A percentile compares a stretch with the other conserved stretches of the same genome.
phyloP scores from a whole-genome alignment of 2,888 invertebrate species.

The Sicus ferrugineus region DNA sequence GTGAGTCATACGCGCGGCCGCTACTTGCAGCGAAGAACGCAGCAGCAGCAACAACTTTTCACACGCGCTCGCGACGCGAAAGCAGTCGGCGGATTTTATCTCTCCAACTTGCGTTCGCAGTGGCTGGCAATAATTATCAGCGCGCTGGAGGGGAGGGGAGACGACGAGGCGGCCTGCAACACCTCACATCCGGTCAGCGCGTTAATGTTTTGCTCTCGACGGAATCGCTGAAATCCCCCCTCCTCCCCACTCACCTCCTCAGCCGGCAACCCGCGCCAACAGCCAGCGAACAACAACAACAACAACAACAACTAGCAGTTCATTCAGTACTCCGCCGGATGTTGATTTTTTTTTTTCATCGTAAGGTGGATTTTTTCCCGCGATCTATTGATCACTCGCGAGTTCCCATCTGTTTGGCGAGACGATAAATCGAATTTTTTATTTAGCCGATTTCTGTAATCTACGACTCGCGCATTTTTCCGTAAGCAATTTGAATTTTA shows the following conservation, averaged over 20 bases:
- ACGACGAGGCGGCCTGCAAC: conserved; percentile 34
- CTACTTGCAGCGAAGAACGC: neutral
- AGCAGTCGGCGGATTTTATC: conserved; percentile 22
- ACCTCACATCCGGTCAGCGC: conserved; percentile 59
- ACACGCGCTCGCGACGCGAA: conserved; percentile 7
- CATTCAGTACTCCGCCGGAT: conserved; percentile 37
- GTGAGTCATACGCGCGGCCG: neutral
- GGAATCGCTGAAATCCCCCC: conserved; percentile 31
- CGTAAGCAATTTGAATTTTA: too few relatives aligned
- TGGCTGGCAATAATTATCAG: conserved; percentile 33
- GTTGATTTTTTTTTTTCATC: conserved; percentile 32
- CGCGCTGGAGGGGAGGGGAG: conserved; percentile 22
- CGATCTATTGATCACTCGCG: conserved; percentile 46
- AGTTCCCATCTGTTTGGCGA: conserved; percentile 28
- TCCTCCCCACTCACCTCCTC: conserved; percentile 10
- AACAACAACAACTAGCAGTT: too few relatives aligned
- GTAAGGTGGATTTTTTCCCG: conserved; percentile 17
- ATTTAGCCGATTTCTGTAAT: conserved; percentile 12
- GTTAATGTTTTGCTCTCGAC: conserved; percentile 40
- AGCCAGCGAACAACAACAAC: neutral
- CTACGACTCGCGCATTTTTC: too few relatives aligned
- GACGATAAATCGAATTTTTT: conserved; percentile 1
- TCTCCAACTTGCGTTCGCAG: conserved; percentile 28
- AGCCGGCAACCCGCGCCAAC: neutral
- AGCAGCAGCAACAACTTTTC: conserved; percentile 10